Evolutionary conservation across 2,113 vertebrate genomes (phyloP), one percentile per base, ranked within the genome.

Genomic region (Dasyornis broadbenti): DNA sequence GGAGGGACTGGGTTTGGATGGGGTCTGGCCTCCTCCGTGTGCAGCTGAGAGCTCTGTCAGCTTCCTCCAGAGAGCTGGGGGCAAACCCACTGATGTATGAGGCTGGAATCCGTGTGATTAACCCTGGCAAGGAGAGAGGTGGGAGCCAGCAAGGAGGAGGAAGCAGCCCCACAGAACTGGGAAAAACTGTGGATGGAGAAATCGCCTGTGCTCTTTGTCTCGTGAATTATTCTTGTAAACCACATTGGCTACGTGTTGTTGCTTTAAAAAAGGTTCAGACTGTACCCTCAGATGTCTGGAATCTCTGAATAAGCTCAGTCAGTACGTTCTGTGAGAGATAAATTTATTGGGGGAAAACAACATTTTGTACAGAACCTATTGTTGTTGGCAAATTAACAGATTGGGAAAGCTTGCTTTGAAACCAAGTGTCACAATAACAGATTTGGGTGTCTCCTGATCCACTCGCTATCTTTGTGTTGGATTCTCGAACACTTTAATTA

Each of bases 361-460:
- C 69, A 40, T 89, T 94, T 54, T 86, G 73, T 82, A 40, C 89
- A 56, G 80, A 95, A 64, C 73, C 72, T 77, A 60, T 90, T 94
- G 80, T 93, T 85, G 78, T 26, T 96, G 89, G 77, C 83, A 94
- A 73, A 84, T 73, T 20, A 91, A 86, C 45, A 59, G 82, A 89
- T 60, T 78, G 64, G 39, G 64, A 78, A 91, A 56, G 81, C 81
- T 86, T 92, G 52, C 56, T 81, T 94, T 92, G 65, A 86, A 86
- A 83, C 47, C 26, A 18, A 82, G 69, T 63, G 60, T 83, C 89
- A 61, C 84, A 52, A 11, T 94, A 92, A 79, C 47, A 86, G 81
- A 82, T 92, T 71, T 96, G 73, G 45, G 27, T 76, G 83, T 92
- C 89, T 92, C 56, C 80, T 75, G 83, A 89, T 71, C 64, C 86